Base-by-base conservation (phyloP, 2,797 vertebrate species). In the Sphaeramia orbicularis region DNA sequence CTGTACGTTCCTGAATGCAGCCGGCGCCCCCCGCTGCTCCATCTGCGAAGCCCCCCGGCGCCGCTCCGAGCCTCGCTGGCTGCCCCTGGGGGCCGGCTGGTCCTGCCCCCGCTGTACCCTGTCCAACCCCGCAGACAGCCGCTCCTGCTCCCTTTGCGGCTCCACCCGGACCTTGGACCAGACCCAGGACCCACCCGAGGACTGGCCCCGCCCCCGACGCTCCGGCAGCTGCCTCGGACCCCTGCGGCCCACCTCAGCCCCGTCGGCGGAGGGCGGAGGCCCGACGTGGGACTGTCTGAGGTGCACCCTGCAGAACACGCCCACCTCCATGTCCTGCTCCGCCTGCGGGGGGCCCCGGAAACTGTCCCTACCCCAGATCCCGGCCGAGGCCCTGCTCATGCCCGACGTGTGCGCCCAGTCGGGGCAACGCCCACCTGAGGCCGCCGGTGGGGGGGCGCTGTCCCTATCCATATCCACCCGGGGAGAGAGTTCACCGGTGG, bases 341-440 rank as follows among this genome's bases (percentile, higher is more conserved):
- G 96, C 92, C 24, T 97, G 96, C 0, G 96, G 96, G 0, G 96
- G 96, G 0, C 96, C 96, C 4, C 94, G 95, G 30, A 96, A 94
- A 71, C 94, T 96, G 50, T 96, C 96, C 0, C 89, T 97, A 48
- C 96, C 96, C 53, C 94, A 95, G 43, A 96, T 96, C 72, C 96
- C 95, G 0, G 94, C 94, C 0, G 95, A 95, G 74, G 93, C 95
- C 9, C 80, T 96, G 74, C 73, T 82, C 0, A 3, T 60, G 2
- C 95, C 95, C 0, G 95, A 95, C n/a, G 86, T 93, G n/a, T 71
- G 94, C 32, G 80, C 89, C 2, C 93, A 89, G 0, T n/a, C 15
- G 0, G 62, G 37, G 13, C 41, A 3, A 0, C 51, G 10, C 0
- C 65, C 11, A 1, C 43, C 60, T 0, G 72, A 80, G 1, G 16